Conservation (phyloP, 1,140 invertebrate species). For the Pseudobourletiella spinata region DNA sequence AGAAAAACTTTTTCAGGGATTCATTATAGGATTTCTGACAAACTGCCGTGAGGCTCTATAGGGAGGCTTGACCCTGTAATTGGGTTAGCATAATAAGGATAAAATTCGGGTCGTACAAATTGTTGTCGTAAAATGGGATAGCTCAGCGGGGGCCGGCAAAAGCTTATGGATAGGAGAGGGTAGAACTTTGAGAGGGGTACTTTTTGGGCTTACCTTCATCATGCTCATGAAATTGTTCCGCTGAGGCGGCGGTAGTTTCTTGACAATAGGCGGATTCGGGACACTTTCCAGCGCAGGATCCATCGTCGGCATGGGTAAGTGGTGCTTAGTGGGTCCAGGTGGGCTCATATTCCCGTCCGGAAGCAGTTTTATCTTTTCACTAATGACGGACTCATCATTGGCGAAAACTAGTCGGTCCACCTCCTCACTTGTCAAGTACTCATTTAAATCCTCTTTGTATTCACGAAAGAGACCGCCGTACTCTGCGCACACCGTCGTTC, state of each 20-base stretch:
- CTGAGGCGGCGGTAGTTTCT: background rate
- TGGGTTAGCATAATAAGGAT: no score
- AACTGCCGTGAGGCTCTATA: no score
- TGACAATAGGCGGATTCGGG: background rate
- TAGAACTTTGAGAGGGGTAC: no score
- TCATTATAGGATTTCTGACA: no score
- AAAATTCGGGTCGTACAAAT: no score
- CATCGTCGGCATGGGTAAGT: conserved; percentile 29
- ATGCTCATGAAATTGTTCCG: conserved; percentile 7
- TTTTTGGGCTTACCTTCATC: conserved; percentile 10
- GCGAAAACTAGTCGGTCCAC: conserved; percentile 26
- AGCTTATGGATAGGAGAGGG: no score
- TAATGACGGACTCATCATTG: conserved; percentile 30
- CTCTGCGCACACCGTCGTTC: background rate
- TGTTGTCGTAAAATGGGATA: no score
- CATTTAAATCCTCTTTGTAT: conserved; percentile 11
- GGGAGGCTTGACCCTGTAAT: no score
- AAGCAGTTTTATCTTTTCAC: conserved; percentile 26
- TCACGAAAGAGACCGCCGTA: conserved; percentile 6
- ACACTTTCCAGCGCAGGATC: conserved; percentile 25
- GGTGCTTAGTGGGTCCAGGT: conserved; percentile 10
- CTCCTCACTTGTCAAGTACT: conserved; percentile 23
- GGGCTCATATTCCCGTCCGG: conserved; percentile 19
- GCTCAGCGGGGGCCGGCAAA: no score
- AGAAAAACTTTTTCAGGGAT: no score